Evolutionary conservation across 1,140 invertebrate genomes (phyloP).

Genomic region (Hycleus cichorii): DNA sequence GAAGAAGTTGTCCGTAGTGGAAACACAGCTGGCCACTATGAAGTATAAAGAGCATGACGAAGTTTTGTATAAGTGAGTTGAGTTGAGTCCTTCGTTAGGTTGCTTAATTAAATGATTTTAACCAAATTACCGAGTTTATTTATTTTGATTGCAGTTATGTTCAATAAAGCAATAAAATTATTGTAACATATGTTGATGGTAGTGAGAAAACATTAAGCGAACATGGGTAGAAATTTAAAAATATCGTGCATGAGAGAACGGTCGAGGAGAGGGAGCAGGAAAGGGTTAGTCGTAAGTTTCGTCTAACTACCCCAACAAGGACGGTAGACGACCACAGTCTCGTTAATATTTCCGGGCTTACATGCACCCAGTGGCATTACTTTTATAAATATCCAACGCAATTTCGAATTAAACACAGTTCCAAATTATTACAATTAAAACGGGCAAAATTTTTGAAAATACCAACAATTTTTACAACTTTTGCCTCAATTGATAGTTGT

Average conservation of each 20-base stretch:
- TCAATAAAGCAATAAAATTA: neutral
- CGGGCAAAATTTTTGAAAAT: no score
- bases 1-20: conserved; percentile 26
- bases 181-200: conserved; percentile 18
- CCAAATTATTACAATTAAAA: no score
- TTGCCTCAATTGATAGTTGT: no score
- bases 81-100: conserved; percentile 16
- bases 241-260: conserved; percentile 5
- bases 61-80: conserved; percentile 9
- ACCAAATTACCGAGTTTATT: conserved; percentile 10
- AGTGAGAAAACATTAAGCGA: neutral
- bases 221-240: conserved; percentile 25
- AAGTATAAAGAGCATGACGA: conserved; percentile 32
- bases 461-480: no score
- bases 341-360: conserved; percentile 14
- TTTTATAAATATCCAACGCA: no score
- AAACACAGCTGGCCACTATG: conserved; percentile 29
- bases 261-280: conserved; percentile 7
- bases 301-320: conserved; percentile 19
- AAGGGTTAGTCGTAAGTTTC: conserved; percentile 24
- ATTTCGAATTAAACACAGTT: no score
- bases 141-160: no score
- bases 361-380: conserved; percentile 5
- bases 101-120: conserved; percentile 30
- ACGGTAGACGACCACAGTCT: conserved; percentile 17